phyloP scores from a whole-genome alignment of 2,113 vertebrate genomes.

The Mohoua ochrocephala region DNA sequence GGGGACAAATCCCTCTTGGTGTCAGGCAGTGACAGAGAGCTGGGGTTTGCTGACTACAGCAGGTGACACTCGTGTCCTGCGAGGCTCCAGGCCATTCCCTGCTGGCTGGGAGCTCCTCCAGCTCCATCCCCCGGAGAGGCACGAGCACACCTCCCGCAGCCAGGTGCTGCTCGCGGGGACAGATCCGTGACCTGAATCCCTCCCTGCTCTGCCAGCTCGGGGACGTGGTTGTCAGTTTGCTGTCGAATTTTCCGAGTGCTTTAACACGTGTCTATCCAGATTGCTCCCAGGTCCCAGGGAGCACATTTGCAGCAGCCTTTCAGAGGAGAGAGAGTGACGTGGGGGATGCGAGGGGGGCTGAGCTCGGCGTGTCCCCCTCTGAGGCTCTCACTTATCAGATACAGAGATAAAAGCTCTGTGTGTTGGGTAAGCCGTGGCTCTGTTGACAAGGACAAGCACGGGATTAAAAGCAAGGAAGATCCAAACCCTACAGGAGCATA shows the following conservation, averaged over 20 bases:
- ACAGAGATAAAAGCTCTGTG: neutral
- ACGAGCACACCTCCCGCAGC: neutral
- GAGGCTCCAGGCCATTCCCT: neutral
- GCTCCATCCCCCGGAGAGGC: conserved; percentile 6
- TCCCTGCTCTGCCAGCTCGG: neutral
- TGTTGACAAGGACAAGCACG: neutral
- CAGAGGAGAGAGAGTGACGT: neutral
- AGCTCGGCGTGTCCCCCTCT: neutral
- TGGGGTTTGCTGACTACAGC: rapidly evolving
- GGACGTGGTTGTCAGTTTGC: rapidly evolving
- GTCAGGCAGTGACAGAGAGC: neutral
- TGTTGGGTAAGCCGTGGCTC: rapidly evolving
- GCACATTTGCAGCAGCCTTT: neutral
- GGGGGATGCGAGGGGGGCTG: neutral
- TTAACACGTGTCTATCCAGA: neutral
- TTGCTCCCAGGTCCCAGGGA: neutral
- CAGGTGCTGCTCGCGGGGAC: neutral
- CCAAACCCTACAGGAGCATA: rapidly evolving
- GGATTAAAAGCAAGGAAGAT: neutral
- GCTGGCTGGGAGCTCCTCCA: neutral
- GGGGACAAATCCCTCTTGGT: rapidly evolving
- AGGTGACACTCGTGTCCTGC: rapidly evolving
- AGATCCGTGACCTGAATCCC: neutral
- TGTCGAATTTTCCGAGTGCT: neutral
- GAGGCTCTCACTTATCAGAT: neutral